A percentile compares a stretch with the other conserved stretches of the same genome.
phyloP scores from a whole-genome alignment of 2,113 vertebrate species.

The Macroglossus sobrinus region DNA sequence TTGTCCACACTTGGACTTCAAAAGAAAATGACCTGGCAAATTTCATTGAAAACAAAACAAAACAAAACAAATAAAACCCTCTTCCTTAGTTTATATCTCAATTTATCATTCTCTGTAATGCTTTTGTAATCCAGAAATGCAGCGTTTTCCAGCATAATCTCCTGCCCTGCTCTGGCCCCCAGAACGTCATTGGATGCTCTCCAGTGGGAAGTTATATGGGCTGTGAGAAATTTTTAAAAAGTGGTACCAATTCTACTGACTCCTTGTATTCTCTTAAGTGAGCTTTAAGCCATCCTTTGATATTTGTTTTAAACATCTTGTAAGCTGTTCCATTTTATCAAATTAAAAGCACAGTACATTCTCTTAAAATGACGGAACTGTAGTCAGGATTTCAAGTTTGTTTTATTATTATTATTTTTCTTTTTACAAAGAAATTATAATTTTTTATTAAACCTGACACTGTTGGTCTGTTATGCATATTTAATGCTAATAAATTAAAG shows the following conservation, averaged over 20 bases:
- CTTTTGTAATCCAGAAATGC: not conserved
- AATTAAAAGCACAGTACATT: conserved; percentile 35
- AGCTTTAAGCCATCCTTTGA: conserved; percentile 36
- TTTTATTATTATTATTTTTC: not conserved
- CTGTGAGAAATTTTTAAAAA: not conserved
- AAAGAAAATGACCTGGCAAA: conserved; percentile 12
- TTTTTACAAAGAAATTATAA: not conserved
- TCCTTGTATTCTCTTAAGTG: conserved; percentile 10
- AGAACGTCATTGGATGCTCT: not conserved
- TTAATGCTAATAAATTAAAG: conserved; percentile 36
- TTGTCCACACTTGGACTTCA: not conserved
- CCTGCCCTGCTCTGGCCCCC: not conserved
- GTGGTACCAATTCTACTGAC: conserved; percentile 36
- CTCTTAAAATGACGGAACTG: not conserved
- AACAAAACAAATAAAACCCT: not conserved
- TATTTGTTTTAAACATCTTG: conserved; percentile 44
- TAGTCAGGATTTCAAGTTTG: conserved; percentile 13
- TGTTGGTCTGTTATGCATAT: not conserved
- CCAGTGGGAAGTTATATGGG: not conserved
- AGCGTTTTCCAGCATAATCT: not conserved
- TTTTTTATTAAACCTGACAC: not conserved
- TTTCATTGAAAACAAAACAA: not conserved
- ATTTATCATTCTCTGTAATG: not conserved
- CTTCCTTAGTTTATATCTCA: not conserved
- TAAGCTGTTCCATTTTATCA: conserved; percentile 35